Conservation (phyloP, 2,113 vertebrate genomes). For the Ramphastos sulfuratus region DNA sequence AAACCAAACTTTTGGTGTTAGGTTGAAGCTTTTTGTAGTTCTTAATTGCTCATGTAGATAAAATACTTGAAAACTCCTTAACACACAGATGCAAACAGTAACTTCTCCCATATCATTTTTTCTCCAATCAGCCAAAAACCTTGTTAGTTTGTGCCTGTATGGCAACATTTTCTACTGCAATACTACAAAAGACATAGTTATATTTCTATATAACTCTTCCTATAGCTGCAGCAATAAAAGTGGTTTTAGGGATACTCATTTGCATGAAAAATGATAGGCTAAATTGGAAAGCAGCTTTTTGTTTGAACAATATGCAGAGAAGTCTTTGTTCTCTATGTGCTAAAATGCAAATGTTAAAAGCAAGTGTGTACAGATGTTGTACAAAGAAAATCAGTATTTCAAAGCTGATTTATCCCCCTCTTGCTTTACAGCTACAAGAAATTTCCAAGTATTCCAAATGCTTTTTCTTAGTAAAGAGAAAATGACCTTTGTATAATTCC, state of each 20-base stretch:
- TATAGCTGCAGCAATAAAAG: not conserved
- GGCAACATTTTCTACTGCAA: not conserved
- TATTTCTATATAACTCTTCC: not conserved
- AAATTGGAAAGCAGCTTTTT: not conserved
- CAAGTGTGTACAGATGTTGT: not conserved
- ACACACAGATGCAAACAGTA: not conserved
- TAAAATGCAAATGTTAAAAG: constrained; percentile 4
- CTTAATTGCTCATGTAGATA: not conserved
- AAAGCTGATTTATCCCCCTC: not conserved
- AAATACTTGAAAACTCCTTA: not conserved
- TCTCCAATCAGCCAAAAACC: not conserved
- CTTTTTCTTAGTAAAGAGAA: not conserved
- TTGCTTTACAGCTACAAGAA: not conserved
- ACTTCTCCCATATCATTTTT: not conserved
- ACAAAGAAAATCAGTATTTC: not conserved
- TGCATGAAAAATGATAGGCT: not conserved
- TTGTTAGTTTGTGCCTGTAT: not conserved
- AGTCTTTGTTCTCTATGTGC: not conserved
- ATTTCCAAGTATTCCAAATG: not conserved
- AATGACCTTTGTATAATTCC: not conserved
- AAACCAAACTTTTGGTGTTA: not conserved
- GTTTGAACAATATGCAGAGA: not conserved
- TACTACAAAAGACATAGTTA: not conserved
- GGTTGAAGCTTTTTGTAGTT: not conserved
- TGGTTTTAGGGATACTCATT: not conserved